phyloP scores from a whole-genome alignment of 2,113 vertebrate genomes.

The Cephalopholis sonnerati region DNA sequence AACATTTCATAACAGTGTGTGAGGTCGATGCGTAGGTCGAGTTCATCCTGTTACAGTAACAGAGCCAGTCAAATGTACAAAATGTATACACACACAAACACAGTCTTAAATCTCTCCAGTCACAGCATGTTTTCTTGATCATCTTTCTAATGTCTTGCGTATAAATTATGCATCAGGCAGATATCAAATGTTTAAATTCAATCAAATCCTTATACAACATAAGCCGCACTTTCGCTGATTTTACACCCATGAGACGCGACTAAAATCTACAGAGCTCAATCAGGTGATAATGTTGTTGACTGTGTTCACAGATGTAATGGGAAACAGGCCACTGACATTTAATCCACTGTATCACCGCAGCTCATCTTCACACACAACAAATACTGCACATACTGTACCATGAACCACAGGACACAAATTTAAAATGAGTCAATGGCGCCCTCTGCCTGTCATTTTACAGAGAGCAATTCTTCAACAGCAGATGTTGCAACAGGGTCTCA shows the following conservation, averaged over 20 bases:
- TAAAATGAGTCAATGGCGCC: conserved; percentile 1
- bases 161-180: background rate
- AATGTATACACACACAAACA: too few species aligned
- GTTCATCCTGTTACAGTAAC: background rate
- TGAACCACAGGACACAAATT: background rate
- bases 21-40: background rate
- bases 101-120: background rate
- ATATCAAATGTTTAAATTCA: background rate
- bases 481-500: background rate
- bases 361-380: background rate
- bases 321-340: background rate
- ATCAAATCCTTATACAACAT: background rate
- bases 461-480: background rate
- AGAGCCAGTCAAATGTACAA: background rate
- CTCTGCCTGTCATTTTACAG: background rate
- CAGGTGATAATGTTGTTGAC: background rate
- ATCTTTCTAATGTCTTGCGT: background rate
- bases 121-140: background rate
- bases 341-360: background rate
- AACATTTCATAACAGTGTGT: background rate
- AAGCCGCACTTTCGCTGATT: background rate
- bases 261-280: background rate
- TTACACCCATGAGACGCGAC: too few species aligned
- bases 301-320: background rate
- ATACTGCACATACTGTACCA: background rate